phyloP scores from a whole-genome alignment of 1,140 invertebrate species.

The Drosophila azteca region DNA sequence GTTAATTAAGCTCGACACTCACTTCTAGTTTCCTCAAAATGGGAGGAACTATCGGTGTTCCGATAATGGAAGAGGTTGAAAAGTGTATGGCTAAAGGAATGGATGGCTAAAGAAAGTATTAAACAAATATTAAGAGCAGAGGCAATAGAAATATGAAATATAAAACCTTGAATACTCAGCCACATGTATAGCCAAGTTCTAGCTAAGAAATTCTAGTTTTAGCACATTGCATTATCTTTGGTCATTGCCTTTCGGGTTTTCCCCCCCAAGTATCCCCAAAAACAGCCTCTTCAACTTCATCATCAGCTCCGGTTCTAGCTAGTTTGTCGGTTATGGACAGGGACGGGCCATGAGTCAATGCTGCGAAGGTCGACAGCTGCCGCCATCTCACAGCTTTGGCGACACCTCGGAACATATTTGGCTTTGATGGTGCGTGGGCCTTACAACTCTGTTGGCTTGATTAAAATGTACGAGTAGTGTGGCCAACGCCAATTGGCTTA shows the following conservation, averaged over 20 bases:
- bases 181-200: no score
- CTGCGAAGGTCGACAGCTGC: conserved; percentile 70
- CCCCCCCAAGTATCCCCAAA: conserved; percentile 24
- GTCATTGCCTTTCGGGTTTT: not conserved
- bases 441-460: conserved; percentile 61
- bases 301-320: conserved; percentile 34
- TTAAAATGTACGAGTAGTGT: conserved; percentile 60
- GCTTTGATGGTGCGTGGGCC: conserved; percentile 75
- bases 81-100: no score
- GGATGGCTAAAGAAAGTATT: conserved; percentile 34
- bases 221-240: no score
- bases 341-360: conserved; percentile 57
- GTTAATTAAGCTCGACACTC: conserved; percentile 45
- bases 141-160: no score
- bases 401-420: conserved; percentile 73
- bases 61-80: conserved; percentile 25
- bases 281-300: conserved; percentile 28
- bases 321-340: conserved; percentile 47
- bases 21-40: conserved; percentile 5
- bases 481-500: conserved; percentile 76
- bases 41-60: conserved; percentile 36
- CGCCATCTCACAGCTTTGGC: conserved; percentile 61
- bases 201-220: no score
- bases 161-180: no score
- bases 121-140: not conserved